Evolutionary conservation across 1,140 invertebrate species (phyloP), one percentile per base, ranked within the genome.

Genomic region (Pseudomyrmex sp.): DNA sequence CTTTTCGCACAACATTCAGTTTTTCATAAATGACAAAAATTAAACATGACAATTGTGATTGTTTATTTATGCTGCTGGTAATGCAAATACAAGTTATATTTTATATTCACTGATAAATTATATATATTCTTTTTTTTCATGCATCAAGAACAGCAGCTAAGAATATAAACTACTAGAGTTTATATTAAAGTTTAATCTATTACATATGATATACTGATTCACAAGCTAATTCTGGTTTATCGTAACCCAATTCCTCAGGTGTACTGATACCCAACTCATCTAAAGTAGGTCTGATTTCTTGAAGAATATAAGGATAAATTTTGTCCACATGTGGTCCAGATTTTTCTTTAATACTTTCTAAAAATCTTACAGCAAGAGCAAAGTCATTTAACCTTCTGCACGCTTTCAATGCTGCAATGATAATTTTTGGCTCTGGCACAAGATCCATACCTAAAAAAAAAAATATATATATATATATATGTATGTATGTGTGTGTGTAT

Each of bases 231-330:
- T 99, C 99, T 69, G 99, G 99, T 94, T 99, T 98, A 94, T 99
- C 98, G 92, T 98, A 99, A 68, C 99, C 99, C 89, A 99, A 95
- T 92, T 99, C 98, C 95, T 99, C 99, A 13, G 97, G 97, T 20
- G 99, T 99, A 44, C 96, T 96, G 88, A 99, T 97, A 23, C 99
- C 99, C 52, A 99, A 95, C 95, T 99, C 98, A 65, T 97, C 96
- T 13, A 99, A 95, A 13, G 98, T 99, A 52, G 99, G 99, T 89
- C 95, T 96, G 90, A 99, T 98, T 95, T 99, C 98, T 95, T 99
- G 97, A 58, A 99, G 93, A 87, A 99, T 95, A 92, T 98, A 99
- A 9, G 98, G 98, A 92, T 98, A 99, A 77, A 99, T 97, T 92
- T 97, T 96, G 12, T 96, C 96, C 2, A 96, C 96, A 85, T 96